Evolutionary conservation across 2,888 invertebrate species (phyloP), one percentile per base, ranked within the genome.

Genomic region (Papilio elwesi): DNA sequence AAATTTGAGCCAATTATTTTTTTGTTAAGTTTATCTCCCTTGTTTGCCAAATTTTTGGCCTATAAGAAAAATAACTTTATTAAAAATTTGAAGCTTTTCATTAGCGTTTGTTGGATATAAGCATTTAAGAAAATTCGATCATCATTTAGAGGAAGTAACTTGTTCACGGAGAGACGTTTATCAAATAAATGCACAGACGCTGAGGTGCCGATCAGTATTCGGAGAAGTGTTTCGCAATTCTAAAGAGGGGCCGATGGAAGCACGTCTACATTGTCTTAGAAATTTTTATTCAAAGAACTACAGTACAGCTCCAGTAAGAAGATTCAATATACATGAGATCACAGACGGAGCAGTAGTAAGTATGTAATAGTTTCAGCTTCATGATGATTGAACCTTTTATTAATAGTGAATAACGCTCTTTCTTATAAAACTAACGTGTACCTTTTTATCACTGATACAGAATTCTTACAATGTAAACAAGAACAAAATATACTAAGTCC

Each of bases 141-240:
- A 55, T 63, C 63, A 57, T 72, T 72, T 1, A 26, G 48, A 66
- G 36, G 43, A 69, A 65, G 65, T 69, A 65, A 64, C 63, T 65
- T 73, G 16, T 64, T 59, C 65, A 65, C 57, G 51, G 55, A 51
- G 38, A 64, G 49, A 73, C 64, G 43, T 73, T 73, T 69, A 73
- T 73, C 68, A 64, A 73, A 68, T 73, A 64, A 73, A 68, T 49
- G 64, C 48, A 68, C 47, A 64, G 68, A 36, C 73, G 51, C 26
- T n/a, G 55, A 73, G 51, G 64, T 68, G 15, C 26, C 51, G 49
- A 73, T 73, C 73, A 65, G 73, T 73, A 73, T 73, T 73, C 73
- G 52, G 36, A 57, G 69, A 59, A 57, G 73, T 66, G 69, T 65
- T 73, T 47, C 59, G 59, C 49, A 73, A 73, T 73, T 68, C 64